Percentiles rank a stretch among this genome's conserved stretches.
Evolutionary conservation across 2,888 invertebrate genomes (phyloP).

Genomic region (Drosophila flavopinicola): DNA sequence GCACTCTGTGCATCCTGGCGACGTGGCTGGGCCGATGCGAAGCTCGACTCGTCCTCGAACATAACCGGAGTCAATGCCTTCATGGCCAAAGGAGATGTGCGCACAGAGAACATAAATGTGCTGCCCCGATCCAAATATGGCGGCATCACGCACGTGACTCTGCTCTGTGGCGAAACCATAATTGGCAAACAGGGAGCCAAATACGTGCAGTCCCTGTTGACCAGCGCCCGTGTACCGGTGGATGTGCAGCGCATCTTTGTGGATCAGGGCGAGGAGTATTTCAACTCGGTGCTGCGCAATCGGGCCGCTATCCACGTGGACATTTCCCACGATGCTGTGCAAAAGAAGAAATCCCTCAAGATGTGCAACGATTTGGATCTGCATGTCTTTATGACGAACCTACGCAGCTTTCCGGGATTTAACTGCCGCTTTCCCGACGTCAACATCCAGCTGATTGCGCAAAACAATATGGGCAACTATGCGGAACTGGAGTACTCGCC

Average conservation of each 20-base stretch:
- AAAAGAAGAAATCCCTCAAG: conserved; percentile 58
- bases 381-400: conserved; percentile 59
- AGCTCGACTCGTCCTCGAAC: neutral
- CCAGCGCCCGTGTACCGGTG: conserved; percentile 69
- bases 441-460: conserved; percentile 68
- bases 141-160: conserved; percentile 65
- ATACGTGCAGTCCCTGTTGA: conserved; percentile 63
- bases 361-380: conserved; percentile 70
- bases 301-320: conserved; percentile 72
- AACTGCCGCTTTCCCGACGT: conserved; percentile 57
- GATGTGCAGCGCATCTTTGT: conserved; percentile 61
- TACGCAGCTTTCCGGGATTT: conserved; percentile 72
- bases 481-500: conserved; percentile 79
- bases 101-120: conserved; percentile 27
- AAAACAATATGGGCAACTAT: conserved; percentile 77
- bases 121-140: conserved; percentile 71
- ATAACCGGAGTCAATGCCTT: conserved; percentile 24
- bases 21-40: neutral
- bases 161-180: conserved; percentile 62
- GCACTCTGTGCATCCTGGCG: too few relatives aligned
- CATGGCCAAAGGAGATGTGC: conserved; percentile 47
- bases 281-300: conserved; percentile 73
- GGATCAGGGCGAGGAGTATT: conserved; percentile 52
- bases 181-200: conserved; percentile 68
- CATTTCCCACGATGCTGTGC: conserved; percentile 47